These are phyloP conservation scores for Griposia aprilina DNA, from an alignment of 2,888 invertebrate species.

Conservation along the genomic window DNA sequence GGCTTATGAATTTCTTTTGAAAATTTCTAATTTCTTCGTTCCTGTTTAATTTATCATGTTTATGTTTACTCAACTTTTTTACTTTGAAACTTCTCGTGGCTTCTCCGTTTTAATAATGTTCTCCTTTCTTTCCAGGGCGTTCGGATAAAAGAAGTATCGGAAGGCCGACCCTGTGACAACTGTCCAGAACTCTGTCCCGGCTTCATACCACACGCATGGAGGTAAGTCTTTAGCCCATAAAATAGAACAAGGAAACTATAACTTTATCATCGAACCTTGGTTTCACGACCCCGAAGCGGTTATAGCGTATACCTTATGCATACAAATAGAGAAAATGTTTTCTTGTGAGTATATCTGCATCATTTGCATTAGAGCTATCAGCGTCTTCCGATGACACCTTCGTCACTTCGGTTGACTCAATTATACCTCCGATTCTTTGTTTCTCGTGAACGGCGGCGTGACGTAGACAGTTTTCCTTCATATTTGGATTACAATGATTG, in stretches of 20 bases:
- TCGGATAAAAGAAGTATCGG: conserved; percentile 96
- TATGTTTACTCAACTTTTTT: background rate
- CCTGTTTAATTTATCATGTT: background rate
- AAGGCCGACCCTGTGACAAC: conserved; percentile 96
- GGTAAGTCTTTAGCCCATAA: conserved; percentile 91
- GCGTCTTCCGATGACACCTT: conserved; percentile 30
- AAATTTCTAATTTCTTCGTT: background rate
- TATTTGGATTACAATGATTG: conserved; percentile 52
- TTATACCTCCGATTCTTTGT: conserved; percentile 40
- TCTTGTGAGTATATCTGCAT: conserved; percentile 43
- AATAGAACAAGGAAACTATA: conserved; percentile 56
- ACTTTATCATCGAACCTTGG: conserved; percentile 55
- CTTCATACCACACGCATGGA: conserved; percentile 96
- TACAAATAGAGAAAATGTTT: conserved; percentile 64
- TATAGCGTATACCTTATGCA: conserved; percentile 50
- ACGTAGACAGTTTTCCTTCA: conserved; percentile 20
- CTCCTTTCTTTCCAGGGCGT: conserved; percentile 92
- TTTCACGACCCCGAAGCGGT: conserved; percentile 34
- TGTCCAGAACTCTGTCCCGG: conserved; percentile 96
- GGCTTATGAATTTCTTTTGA: conserved; percentile 20
- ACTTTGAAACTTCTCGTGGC: background rate
- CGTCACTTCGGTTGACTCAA: conserved; percentile 15
- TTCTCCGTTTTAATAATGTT: background rate
- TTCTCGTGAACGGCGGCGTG: conserved; percentile 26
- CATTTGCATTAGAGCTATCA: conserved; percentile 55